Percentiles rank a stretch among this genome's conserved stretches.
Evolutionary conservation across 2,113 vertebrate species (phyloP).

Genomic region (Bolborhynchus lineola): DNA sequence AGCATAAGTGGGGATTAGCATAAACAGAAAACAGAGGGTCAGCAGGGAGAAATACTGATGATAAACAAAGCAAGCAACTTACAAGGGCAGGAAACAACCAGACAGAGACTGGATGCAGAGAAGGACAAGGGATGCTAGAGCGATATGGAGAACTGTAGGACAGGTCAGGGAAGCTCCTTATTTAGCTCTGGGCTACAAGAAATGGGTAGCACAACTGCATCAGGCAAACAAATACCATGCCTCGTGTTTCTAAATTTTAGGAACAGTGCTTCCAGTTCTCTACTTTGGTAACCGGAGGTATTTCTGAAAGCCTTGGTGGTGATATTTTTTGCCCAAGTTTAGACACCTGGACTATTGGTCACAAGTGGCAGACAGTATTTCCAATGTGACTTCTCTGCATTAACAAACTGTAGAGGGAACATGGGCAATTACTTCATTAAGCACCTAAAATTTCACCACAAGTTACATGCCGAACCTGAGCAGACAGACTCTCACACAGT

Average conservation of each 20-base stretch:
- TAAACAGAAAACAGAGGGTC: neutral
- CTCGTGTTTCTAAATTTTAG: neutral
- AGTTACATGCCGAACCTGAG: neutral
- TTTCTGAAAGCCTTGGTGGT: neutral
- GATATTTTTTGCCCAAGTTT: neutral
- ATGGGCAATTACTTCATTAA: neutral
- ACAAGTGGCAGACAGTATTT: neutral
- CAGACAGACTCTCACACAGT: neutral
- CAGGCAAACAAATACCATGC: neutral
- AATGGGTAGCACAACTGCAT: neutral
- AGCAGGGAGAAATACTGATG: neutral
- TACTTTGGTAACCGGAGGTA: neutral
- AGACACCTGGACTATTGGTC: neutral
- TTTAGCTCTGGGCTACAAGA: neutral
- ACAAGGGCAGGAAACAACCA: neutral
- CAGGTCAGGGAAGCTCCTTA: neutral
- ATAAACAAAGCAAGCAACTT: neutral
- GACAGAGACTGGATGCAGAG: neutral
- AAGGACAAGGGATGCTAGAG: neutral
- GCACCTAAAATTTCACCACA: neutral
- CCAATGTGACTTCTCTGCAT: neutral
- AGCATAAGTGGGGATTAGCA: neutral
- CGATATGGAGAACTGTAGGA: neutral
- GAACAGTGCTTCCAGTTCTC: neutral
- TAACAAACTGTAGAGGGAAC: neutral